Percentiles rank a stretch among this genome's conserved stretches.
phyloP scores from a whole-genome alignment of 64 coral and sea anemone genomes.

The Trachythela sp. region DNA sequence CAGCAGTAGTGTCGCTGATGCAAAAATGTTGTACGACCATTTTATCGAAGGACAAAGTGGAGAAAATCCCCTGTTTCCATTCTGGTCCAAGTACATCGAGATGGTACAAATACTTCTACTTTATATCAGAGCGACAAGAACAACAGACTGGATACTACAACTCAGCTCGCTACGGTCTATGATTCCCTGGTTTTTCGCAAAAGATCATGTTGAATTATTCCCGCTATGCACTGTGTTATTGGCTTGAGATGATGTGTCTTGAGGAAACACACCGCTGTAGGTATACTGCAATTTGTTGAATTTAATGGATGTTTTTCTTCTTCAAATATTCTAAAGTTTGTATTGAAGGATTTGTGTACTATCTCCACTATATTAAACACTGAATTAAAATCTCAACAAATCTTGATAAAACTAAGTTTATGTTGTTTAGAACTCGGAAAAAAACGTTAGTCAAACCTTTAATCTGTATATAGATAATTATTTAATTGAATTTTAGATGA shows the following conservation, averaged over 20 bases:
- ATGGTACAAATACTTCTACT: not conserved
- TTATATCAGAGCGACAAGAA: conserved; percentile 8
- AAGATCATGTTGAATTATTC: not conserved
- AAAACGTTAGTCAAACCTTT: too few species aligned
- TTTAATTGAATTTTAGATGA: too few species aligned
- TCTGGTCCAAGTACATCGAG: conserved; percentile 2
- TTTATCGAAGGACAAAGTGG: not conserved
- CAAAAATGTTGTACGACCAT: not conserved
- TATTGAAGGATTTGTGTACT: too few species aligned
- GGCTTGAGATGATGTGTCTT: too few species aligned
- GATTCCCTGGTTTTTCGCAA: conserved; percentile 19
- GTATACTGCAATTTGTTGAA: too few species aligned
- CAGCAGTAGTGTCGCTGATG: not conserved
- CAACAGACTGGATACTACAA: not conserved
- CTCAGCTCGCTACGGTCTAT: not conserved
- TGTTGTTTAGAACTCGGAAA: too few species aligned
- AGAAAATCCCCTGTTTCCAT: not conserved
- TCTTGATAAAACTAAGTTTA: too few species aligned
- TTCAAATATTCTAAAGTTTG: too few species aligned
- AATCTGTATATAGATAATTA: too few species aligned
- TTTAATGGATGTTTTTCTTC: too few species aligned
- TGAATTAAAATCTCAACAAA: too few species aligned
- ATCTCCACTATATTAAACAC: too few species aligned
- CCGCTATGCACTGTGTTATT: conserved; percentile 1
- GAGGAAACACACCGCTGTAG: not conserved